A percentile compares a stretch with the other conserved stretches of the same genome.
phyloP scores from a whole-genome alignment of 2,113 vertebrate genomes.

The Rhinopomastus cyanomelas region DNA sequence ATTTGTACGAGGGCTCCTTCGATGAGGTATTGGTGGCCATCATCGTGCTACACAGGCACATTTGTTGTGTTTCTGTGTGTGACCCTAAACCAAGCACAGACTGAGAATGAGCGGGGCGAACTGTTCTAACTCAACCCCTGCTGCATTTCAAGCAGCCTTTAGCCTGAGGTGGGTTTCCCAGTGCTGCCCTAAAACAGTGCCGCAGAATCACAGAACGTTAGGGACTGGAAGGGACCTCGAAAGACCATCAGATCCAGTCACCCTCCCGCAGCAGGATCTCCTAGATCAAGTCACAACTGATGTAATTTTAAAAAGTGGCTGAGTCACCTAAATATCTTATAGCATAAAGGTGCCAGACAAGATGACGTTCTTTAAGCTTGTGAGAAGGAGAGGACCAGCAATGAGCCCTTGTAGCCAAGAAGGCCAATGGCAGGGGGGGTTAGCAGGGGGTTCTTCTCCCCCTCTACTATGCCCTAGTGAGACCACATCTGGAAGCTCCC shows the following conservation, averaged over 20 bases:
- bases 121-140: neutral
- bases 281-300: too few relatives aligned
- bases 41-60: neutral
- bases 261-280: too few relatives aligned
- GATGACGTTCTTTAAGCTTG: neutral
- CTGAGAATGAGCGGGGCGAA: neutral
- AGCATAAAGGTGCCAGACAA: neutral
- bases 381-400: neutral
- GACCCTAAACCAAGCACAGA: neutral
- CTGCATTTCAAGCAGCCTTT: neutral
- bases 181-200: neutral
- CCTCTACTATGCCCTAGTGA: too few relatives aligned
- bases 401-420: neutral
- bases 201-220: too few relatives aligned
- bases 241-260: too few relatives aligned
- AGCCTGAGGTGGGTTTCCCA: neutral
- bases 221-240: too few relatives aligned
- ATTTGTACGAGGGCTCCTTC: conserved; percentile 25
- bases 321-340: neutral
- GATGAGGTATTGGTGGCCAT: neutral
- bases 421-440: neutral
- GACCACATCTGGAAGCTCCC: too few relatives aligned
- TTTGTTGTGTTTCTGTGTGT: neutral
- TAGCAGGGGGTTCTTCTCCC: too few relatives aligned
- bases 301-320: neutral